Evolutionary conservation across 2,113 vertebrate species (phyloP), one percentile per base, ranked within the genome.

Genomic region (Callipepla californica): DNA sequence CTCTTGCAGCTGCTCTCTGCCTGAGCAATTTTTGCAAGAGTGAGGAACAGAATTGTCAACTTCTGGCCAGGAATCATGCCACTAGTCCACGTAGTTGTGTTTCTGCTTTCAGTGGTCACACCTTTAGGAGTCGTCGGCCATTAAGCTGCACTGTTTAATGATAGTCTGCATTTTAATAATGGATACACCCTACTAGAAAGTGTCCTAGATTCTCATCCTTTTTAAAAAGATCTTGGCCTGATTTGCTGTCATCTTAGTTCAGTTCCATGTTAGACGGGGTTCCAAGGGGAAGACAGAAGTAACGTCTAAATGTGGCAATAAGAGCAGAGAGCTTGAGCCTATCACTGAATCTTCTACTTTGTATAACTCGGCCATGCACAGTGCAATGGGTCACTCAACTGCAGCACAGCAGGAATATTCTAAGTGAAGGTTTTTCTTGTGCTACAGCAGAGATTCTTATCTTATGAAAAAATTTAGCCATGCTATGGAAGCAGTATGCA

Each of bases 401-500:
- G 36, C 44, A 73, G 30, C 20, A 25, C 68, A 59, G 58, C 42
- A 82, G 70, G 47, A 85, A 59, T 93, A 81, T 91, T 92, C 67
- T 75, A 91, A 79, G 45, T 0, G 0, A 92, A 38, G 73, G 25
- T 67, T 92, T 93, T 94, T 93, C 70, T 85, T 79, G 40, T 81
- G 66, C 45, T 48, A 40, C 67, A 83, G 44, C 45, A 89, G 48
- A 94, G 74, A 78, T 92, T 90, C 58, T 95, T 89, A 92, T 87
- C 85, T 95, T 92, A 85, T 76, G 58, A 95, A 92, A 93, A 89
- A 85, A 87, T 73, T 91, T 59, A 82, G n/a, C 72, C 73, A 13
- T 61, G 77, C 0, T 0, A 36, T 93, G 34, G 84, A 79, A 94
- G 85, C 36, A 45, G 68, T 14, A 34, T 48, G 57, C 82, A 90